These are phyloP conservation scores for Lasioglossum zephyrum DNA, from an alignment of 2,888 invertebrate genomes.

Conservation along the genomic window DNA sequence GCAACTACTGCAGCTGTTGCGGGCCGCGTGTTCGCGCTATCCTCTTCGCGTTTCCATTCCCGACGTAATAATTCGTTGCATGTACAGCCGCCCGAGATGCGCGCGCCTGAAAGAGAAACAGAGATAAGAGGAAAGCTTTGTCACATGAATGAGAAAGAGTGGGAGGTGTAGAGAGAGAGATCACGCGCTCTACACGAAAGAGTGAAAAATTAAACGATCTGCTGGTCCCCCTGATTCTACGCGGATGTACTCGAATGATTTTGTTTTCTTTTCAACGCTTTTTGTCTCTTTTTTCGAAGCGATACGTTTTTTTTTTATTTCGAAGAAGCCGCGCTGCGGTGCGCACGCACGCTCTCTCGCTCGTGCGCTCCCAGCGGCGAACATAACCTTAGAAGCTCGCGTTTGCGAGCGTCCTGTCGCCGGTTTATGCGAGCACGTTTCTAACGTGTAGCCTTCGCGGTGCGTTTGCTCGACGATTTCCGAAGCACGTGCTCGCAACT, in stretches of 20 bases:
- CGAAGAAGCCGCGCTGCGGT: conserved; percentile 10
- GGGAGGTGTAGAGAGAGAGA: background rate
- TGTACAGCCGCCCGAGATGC: conserved; percentile 20
- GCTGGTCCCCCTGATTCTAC: conserved; percentile 55
- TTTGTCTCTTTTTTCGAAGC: conserved; percentile 31
- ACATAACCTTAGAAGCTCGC: conserved; percentile 58
- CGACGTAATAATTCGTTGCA: conserved; percentile 57
- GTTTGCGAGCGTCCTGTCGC: background rate
- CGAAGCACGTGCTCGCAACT: conserved; percentile 36
- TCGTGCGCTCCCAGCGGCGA: background rate
- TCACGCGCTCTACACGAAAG: conserved; percentile 36
- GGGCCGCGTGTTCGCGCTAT: conserved; percentile 57
- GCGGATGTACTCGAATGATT: conserved; percentile 46
- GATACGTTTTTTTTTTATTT: conserved; percentile 16
- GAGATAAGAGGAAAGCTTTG: background rate
- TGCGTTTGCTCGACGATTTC: background rate
- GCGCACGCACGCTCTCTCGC: conserved; percentile 9
- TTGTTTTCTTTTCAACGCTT: conserved; percentile 27
- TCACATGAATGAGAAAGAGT: background rate
- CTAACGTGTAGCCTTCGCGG: background rate
- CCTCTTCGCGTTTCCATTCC: conserved; percentile 5
- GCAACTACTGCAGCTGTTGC: background rate
- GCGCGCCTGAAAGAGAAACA: background rate
- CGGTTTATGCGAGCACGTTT: background rate
- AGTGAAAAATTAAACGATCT: conserved; percentile 55